A percentile compares a stretch with the other conserved stretches of the same genome.
Evolutionary conservation across 2,888 invertebrate species (phyloP).

Genomic region (Lithosia quadra): DNA sequence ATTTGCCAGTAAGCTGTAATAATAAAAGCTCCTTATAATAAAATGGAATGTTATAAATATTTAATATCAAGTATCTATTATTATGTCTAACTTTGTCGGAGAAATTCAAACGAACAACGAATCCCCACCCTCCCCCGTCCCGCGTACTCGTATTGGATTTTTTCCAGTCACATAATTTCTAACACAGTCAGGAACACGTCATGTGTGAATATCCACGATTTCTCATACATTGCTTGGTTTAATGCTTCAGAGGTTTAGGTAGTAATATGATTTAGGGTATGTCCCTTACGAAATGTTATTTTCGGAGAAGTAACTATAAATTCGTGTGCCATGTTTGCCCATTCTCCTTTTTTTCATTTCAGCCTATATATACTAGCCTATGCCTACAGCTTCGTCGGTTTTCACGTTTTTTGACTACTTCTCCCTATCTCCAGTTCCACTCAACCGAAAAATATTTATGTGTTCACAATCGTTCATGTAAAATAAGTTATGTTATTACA

Average conservation of each 20-base stretch:
- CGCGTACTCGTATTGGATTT: constrained; percentile 25
- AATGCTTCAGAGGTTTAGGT: constrained; percentile 28
- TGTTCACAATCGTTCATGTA: no score
- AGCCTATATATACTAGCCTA: no score
- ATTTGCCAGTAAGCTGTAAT: no score
- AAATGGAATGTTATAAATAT: constrained; percentile 8
- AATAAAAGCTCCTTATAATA: background rate
- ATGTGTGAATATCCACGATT: constrained; percentile 17
- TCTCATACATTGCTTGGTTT: constrained; percentile 24
- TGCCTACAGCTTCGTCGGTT: no score
- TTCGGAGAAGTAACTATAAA: constrained; percentile 1
- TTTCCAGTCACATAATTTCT: constrained; percentile 43
- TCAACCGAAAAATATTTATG: no score
- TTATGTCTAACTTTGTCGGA: constrained; percentile 8
- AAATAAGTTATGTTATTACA: no score
- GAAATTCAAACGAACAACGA: constrained; percentile 22
- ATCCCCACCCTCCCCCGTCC: constrained; percentile 9
- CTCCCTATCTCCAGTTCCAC: no score
- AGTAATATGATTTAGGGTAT: constrained; percentile 6
- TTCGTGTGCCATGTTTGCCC: background rate
- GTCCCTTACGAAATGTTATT: constrained; percentile 8
- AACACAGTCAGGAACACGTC: constrained; percentile 24
- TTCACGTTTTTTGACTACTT: no score
- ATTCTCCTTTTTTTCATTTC: background rate
- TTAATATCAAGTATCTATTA: constrained; percentile 10